Evolutionary conservation across 2,797 vertebrate species (phyloP), one percentile per base, ranked within the genome.

Genomic region (Enteromius afrohamiltoni): DNA sequence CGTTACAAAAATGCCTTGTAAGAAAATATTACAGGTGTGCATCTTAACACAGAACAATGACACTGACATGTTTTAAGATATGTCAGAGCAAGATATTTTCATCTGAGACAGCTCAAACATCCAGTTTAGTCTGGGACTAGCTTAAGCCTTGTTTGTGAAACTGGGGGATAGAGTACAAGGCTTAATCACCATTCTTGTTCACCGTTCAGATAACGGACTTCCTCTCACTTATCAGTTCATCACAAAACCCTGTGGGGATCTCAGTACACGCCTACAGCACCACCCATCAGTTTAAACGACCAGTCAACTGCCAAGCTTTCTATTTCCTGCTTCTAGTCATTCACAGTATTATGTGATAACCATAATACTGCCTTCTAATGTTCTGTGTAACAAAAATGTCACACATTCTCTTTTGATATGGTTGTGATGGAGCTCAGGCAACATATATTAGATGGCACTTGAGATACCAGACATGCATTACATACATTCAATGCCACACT

Each of bases 141-240:
- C 34, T 37, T 6, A 37, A 37, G 34, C 34, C 34, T 3, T 6
- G 34, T 37, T 7, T 37, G 34, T 37, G 34, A 37, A 37, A 37
- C 34, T 3, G 34, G 34, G 34, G 3, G 3, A 40, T 8, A 40
- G 21, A 74, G 47, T 26, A 14, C 29, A 73, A 65, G 58, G 21
- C 23, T 77, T 77, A 14, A 47, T 78, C 6, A 40, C 26, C 21
- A 0, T 71, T 78, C 6, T 62, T 53, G 37, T 78, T 14, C 37
- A 37, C 29, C 4, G 3, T 55, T 21, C 26, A 26, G 26, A 78
- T 45, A 78, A 49, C 67, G 11, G 16, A 67, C 82, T 86, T 87
- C 86, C 82, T 87, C 85, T 84, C 70, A 64, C 82, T 87, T 86
- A 87, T 87, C 84, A 86, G 84, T 73, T 76, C 67, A 88, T 88